These are phyloP conservation scores for Crotophaga sulcirostris DNA, from an alignment of 2,113 vertebrate species.

Conservation along the genomic window DNA sequence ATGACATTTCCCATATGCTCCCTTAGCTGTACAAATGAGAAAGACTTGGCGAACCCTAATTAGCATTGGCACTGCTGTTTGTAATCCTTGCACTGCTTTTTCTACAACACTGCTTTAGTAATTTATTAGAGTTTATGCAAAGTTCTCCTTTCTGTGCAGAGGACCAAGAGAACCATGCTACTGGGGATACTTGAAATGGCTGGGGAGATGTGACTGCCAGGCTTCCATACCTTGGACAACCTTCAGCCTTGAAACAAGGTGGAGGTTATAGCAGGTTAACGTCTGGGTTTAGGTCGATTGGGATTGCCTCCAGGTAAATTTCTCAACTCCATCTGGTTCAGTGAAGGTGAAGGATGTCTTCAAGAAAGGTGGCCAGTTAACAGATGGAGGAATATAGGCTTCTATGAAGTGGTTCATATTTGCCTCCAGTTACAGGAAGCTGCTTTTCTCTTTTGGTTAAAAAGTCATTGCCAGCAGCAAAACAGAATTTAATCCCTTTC, in stretches of 20 bases:
- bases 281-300: background rate
- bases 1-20: conserved; percentile 46
- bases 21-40: background rate
- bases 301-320: background rate
- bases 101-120: background rate
- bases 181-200: background rate
- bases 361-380: background rate
- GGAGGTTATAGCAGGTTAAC: background rate
- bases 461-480: background rate
- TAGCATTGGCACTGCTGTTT: background rate
- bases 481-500: background rate
- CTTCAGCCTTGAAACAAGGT: background rate
- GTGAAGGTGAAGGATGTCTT: background rate
- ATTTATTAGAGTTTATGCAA: background rate
- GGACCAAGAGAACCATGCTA: background rate
- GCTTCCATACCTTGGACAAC: background rate
- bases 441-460: background rate
- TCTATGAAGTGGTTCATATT: background rate
- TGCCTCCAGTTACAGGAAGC: background rate
- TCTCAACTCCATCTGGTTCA: no score
- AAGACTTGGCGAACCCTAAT: conserved; percentile 38
- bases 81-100: background rate
- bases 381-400: background rate
- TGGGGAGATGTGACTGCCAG: background rate
- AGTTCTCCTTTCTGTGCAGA: background rate